Evolutionary conservation across 2,797 vertebrate genomes (phyloP).

Genomic region (Hippopotamyrus pictus): DNA sequence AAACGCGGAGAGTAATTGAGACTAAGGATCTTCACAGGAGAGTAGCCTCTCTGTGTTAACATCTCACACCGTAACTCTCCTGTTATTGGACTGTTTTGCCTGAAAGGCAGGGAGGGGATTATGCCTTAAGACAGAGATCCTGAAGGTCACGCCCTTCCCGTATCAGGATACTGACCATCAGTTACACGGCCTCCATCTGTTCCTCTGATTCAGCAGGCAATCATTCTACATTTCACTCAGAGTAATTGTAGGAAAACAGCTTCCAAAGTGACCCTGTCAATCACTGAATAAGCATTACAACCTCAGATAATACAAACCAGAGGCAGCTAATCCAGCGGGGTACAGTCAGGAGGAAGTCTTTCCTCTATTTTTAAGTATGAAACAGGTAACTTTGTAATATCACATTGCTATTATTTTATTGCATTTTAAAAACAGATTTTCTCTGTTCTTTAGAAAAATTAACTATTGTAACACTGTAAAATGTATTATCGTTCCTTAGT

Average conservation of each 20-base stretch:
- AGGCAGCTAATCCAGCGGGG: neutral
- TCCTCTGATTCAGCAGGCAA: neutral
- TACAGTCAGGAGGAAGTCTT: neutral
- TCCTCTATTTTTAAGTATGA: neutral
- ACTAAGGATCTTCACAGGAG: conserved; percentile 27
- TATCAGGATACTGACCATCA: neutral
- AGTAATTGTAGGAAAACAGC: neutral
- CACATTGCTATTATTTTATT: neutral
- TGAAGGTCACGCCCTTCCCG: neutral
- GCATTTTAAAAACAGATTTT: neutral
- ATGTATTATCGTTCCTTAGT: neutral
- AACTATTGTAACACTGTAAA: neutral
- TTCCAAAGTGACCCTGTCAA: neutral
- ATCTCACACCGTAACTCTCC: neutral
- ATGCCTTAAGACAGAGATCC: neutral
- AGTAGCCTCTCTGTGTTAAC: conserved; percentile 16
- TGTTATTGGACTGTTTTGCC: neutral
- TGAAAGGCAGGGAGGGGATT: neutral
- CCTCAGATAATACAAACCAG: neutral
- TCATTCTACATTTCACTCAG: neutral
- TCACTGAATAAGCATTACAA: neutral
- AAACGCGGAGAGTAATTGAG: conserved; percentile 24
- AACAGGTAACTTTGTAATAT: neutral
- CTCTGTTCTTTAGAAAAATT: neutral
- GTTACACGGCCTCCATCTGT: neutral